Conservation (phyloP, 2,888 invertebrate genomes). For the Encarsia formosa region DNA sequence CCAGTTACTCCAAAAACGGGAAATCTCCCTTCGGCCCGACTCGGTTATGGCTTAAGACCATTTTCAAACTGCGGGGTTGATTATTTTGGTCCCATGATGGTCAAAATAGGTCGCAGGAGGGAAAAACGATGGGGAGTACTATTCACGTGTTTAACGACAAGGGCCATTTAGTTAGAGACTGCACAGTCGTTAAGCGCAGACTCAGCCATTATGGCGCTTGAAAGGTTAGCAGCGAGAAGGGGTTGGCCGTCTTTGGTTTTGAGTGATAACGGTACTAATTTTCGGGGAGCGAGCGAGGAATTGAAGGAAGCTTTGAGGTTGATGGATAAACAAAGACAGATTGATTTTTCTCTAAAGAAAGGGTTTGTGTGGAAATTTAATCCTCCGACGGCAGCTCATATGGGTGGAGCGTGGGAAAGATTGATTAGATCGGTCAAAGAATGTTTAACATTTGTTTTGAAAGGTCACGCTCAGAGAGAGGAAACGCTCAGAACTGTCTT, state of each 20-base stretch:
- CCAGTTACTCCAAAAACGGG: conserved; percentile 7
- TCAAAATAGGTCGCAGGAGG: background rate
- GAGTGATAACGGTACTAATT: background rate
- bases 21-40: conserved; percentile 9
- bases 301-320: background rate
- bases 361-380: background rate
- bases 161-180: background rate
- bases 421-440: conserved; percentile 11
- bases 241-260: background rate
- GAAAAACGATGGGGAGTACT: background rate
- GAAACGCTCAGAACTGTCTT: conserved; percentile 22
- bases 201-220: background rate
- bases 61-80: conserved; percentile 26
- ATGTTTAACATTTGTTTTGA: conserved; percentile 24
- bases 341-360: background rate
- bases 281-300: background rate
- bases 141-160: background rate
- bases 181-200: background rate
- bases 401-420: background rate
- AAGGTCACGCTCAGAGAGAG: conserved; percentile 21
- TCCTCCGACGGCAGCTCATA: background rate
- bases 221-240: background rate
- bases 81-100: conserved; percentile 25
- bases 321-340: background rate
- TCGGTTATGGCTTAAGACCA: conserved; percentile 27